Evolutionary conservation across 2,888 invertebrate species (phyloP).

Genomic region (Melikaiella ostensackeni): DNA sequence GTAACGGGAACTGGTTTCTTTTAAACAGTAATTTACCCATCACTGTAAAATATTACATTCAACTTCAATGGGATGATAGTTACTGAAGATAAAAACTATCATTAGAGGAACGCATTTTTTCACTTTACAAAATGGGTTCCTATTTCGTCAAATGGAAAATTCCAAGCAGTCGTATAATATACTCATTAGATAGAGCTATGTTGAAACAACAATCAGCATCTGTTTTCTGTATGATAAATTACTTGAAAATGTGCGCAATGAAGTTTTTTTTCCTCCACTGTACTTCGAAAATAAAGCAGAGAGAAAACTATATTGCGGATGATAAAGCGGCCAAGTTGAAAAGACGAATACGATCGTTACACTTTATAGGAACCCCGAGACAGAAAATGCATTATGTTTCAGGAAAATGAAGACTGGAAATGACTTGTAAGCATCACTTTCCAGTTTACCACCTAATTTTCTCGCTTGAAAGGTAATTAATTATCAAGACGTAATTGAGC

Average conservation of each 20-base stretch:
- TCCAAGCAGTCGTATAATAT: background rate
- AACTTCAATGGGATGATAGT: too few species aligned
- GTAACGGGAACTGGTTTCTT: too few species aligned
- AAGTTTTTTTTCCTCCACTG: conserved; percentile 48
- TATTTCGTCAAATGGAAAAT: background rate
- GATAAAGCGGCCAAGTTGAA: conserved; percentile 37
- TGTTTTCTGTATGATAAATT: conserved; percentile 64
- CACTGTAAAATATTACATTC: too few species aligned
- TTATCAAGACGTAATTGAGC: background rate
- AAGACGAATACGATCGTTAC: conserved; percentile 34
- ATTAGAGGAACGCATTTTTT: background rate
- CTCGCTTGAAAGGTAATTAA: conserved; percentile 22
- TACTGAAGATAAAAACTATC: too few species aligned
- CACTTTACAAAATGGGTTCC: background rate
- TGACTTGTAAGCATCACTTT: conserved; percentile 35
- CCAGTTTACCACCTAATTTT: conserved; percentile 25
- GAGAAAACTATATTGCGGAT: conserved; percentile 33
- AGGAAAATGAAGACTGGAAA: conserved; percentile 29
- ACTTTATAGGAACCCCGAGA: conserved; percentile 25
- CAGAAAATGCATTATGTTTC: conserved; percentile 38
- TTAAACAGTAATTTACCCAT: too few species aligned
- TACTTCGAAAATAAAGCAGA: conserved; percentile 56
- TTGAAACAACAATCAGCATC: conserved; percentile 62
- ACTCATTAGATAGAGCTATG: conserved; percentile 56
- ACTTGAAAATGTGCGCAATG: conserved; percentile 58